Percentiles rank a stretch among this genome's conserved stretches.
These are phyloP conservation scores for Hyposoter didymator DNA, from an alignment of 2,888 invertebrate species.

Conservation along the genomic window DNA sequence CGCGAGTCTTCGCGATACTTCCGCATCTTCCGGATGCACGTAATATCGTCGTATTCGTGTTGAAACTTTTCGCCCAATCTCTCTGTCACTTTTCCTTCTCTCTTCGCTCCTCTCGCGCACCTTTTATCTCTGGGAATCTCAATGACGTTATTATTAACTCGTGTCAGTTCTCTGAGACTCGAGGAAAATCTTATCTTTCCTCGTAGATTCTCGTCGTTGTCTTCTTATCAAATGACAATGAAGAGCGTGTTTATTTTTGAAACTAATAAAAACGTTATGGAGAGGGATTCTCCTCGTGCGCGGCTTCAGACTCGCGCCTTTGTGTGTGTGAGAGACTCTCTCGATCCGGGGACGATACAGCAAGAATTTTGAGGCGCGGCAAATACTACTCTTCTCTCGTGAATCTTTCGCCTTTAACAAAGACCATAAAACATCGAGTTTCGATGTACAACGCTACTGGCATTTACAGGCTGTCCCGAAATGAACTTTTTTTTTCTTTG, in stretches of 20 bases:
- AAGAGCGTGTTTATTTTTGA: neutral
- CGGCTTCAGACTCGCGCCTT: neutral
- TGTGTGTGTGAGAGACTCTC: slow-evolving; percentile 23
- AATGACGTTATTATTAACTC: neutral
- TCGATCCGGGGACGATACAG: slow-evolving; percentile 37
- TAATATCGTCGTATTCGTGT: neutral
- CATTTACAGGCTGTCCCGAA: neutral
- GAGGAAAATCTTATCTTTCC: neutral
- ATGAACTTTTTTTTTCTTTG: neutral
- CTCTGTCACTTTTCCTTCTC: neutral
- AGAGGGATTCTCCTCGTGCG: slow-evolving; percentile 5
- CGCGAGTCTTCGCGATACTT: neutral
- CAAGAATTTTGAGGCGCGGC: slow-evolving; percentile 62
- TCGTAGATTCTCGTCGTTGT: neutral
- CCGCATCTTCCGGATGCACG: neutral
- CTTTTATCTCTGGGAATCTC: neutral
- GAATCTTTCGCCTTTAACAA: slow-evolving; percentile 16
- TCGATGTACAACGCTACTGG: neutral
- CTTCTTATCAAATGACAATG: neutral
- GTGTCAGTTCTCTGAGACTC: neutral
- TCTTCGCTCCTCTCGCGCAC: neutral
- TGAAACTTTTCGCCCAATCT: neutral
- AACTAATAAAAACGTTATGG: neutral
- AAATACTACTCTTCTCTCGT: slow-evolving; percentile 40
- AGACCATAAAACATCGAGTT: neutral